A percentile compares a stretch with the other conserved stretches of the same genome.
Evolutionary conservation across 2,113 vertebrate genomes (phyloP).

Genomic region (Paratilapia polleni): DNA sequence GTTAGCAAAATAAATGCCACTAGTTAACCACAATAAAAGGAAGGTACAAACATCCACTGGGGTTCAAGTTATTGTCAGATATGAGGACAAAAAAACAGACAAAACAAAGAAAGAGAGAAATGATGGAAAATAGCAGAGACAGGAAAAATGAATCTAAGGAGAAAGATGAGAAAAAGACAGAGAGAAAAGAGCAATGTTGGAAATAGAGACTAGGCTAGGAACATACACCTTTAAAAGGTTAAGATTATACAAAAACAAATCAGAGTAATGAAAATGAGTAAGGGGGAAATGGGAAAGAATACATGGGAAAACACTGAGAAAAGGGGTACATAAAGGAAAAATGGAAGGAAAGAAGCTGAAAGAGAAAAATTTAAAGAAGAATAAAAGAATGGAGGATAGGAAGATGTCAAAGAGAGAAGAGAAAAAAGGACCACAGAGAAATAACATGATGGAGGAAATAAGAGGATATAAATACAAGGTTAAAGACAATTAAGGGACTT

Average conservation of each 20-base stretch:
- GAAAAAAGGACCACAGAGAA: not conserved
- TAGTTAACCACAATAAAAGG: slow-evolving; percentile 15
- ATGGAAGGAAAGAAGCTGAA: not conserved
- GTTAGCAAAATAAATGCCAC: not conserved
- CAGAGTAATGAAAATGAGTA: too few species aligned
- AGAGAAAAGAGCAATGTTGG: not conserved
- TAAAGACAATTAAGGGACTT: not conserved
- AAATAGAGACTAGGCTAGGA: not conserved
- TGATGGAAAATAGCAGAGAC: not conserved
- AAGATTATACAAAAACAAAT: too few species aligned
- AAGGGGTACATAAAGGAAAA: too few species aligned
- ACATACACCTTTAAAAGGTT: too few species aligned
- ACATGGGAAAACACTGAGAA: not conserved
- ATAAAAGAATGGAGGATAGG: not conserved
- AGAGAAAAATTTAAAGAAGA: not conserved
- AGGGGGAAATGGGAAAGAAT: too few species aligned
- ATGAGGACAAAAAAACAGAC: not conserved
- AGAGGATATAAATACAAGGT: not conserved
- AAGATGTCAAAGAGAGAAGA: not conserved
- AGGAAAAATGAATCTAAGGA: not conserved
- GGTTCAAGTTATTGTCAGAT: not conserved
- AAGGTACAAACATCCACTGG: not conserved
- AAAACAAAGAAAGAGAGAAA: not conserved
- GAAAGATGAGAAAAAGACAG: not conserved
- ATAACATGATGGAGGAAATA: not conserved